Conservation (phyloP, 2,113 vertebrate species). For the Meriones unguiculatus region DNA sequence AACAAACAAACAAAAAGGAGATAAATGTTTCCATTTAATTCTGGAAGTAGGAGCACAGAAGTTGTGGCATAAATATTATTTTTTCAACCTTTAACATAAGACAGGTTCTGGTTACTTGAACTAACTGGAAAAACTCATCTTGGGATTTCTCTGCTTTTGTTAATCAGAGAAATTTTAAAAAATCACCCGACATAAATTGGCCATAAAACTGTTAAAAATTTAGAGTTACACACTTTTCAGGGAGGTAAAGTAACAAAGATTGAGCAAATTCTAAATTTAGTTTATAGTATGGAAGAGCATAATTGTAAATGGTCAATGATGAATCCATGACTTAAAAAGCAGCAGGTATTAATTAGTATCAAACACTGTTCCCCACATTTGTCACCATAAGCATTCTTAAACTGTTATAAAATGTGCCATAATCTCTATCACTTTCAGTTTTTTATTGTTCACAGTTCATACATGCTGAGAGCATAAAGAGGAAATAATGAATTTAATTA, state of each 20-base stretch:
- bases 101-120: background rate
- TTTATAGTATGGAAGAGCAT: background rate
- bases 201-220: background rate
- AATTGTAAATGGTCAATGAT: background rate
- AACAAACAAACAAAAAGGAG: background rate
- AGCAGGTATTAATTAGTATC: background rate
- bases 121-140: background rate
- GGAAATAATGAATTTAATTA: background rate
- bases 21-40: background rate
- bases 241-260: background rate
- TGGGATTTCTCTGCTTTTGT: background rate
- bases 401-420: background rate
- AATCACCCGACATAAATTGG: background rate
- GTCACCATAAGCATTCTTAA: background rate
- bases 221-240: background rate
- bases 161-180: background rate
- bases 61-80: background rate
- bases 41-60: background rate
- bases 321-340: background rate
- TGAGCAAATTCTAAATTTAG: background rate
- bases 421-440: background rate
- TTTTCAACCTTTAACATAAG: background rate
- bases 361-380: background rate
- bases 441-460: background rate
- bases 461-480: background rate